These are phyloP conservation scores for Notodonta dromedarius DNA, from an alignment of 2,888 invertebrate species.

Conservation along the genomic window DNA sequence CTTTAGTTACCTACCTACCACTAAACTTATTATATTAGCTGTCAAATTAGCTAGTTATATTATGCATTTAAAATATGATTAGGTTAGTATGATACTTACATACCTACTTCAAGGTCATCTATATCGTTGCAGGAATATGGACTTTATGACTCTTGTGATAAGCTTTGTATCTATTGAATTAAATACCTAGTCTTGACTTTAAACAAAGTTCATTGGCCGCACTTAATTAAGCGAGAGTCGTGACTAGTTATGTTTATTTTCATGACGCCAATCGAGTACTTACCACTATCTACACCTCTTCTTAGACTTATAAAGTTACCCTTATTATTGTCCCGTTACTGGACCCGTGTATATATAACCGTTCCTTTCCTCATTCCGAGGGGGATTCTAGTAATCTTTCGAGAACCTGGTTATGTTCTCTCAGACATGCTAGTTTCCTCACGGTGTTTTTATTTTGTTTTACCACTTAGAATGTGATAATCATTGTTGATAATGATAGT, in stretches of 20 bases:
- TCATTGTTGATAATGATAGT: too few relatives aligned
- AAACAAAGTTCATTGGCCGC: not conserved
- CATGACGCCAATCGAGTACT: not conserved
- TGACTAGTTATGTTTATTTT: not conserved
- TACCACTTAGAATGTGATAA: too few relatives aligned
- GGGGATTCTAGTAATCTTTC: not conserved
- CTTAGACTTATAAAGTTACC: too few relatives aligned
- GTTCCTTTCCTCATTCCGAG: too few relatives aligned
- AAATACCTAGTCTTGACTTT: too few relatives aligned
- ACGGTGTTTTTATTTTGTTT: too few relatives aligned
- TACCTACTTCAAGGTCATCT: not conserved
- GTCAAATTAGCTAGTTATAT: too few relatives aligned
- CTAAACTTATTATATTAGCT: too few relatives aligned
- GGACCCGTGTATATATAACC: too few relatives aligned
- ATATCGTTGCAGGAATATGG: conserved; percentile 4
- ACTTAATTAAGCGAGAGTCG: conserved; percentile 5
- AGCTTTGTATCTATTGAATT: not conserved
- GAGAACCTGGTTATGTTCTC: not conserved
- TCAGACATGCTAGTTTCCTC: not conserved
- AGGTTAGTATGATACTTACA: not conserved
- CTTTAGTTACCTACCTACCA: too few relatives aligned
- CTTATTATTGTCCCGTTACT: too few relatives aligned
- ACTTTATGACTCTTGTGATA: not conserved
- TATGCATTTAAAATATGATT: too few relatives aligned
- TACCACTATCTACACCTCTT: not conserved